These are phyloP conservation scores for Ischnus inquisitorius DNA, from an alignment of 2,888 invertebrate genomes.

Conservation along the genomic window DNA sequence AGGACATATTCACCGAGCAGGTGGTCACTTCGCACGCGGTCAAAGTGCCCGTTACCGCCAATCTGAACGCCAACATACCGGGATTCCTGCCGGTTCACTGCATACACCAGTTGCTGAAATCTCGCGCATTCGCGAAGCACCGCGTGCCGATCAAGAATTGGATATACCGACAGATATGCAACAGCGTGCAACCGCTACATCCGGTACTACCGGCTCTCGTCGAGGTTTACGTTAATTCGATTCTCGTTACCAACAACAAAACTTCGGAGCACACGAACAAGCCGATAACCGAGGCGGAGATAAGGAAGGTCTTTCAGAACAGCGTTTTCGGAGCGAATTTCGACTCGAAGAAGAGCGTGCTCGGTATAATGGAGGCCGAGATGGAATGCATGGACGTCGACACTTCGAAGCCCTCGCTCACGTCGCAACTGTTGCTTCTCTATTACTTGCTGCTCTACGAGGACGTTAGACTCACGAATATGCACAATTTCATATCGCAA, in stretches of 20 bases:
- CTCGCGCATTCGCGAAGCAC: conserved; percentile 97
- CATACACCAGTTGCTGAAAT: conserved; percentile 97
- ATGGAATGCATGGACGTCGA: conserved; percentile 86
- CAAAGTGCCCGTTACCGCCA: conserved; percentile 96
- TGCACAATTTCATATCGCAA: conserved; percentile 89
- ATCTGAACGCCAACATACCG: conserved; percentile 94
- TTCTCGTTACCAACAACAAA: conserved; percentile 90
- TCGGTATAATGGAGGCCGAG: conserved; percentile 87
- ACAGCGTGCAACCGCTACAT: conserved; percentile 95
- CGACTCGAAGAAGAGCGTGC: conserved; percentile 85
- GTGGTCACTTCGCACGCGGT: conserved; percentile 98
- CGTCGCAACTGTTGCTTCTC: conserved; percentile 95
- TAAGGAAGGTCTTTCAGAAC: conserved; percentile 93
- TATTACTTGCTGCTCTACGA: conserved; percentile 97
- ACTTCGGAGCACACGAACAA: conserved; percentile 94
- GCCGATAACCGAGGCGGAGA: conserved; percentile 96
- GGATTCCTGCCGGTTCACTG: conserved; percentile 98
- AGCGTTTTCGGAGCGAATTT: conserved; percentile 92
- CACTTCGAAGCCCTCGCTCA: conserved; percentile 90
- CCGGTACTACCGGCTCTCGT: conserved; percentile 96
- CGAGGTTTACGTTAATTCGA: conserved; percentile 97
- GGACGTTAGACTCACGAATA: conserved; percentile 93
- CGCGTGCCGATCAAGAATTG: conserved; percentile 98
- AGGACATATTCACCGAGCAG: conserved; percentile 98
- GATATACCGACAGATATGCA: conserved; percentile 97